Evolutionary conservation across 1,140 invertebrate genomes (phyloP).

Genomic region (Vanessa tameamea): DNA sequence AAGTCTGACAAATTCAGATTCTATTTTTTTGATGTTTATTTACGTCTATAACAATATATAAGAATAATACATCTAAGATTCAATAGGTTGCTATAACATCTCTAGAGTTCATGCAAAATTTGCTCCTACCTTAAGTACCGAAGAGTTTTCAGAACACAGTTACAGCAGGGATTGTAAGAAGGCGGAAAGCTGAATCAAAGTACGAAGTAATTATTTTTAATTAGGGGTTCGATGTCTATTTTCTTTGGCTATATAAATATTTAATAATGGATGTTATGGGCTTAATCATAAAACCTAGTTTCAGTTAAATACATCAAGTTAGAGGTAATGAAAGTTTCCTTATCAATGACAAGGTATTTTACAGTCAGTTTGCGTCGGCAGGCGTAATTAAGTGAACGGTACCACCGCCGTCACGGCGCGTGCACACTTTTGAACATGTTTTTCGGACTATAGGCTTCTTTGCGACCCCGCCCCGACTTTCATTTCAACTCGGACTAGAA

Average conservation of each 20-base stretch:
- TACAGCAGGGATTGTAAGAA: too few relatives aligned
- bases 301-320: neutral
- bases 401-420: constrained; percentile 36
- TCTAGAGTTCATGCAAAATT: too few relatives aligned
- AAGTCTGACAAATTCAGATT: too few relatives aligned
- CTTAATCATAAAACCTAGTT: neutral
- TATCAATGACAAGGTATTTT: constrained; percentile 38
- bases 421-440: constrained; percentile 21
- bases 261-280: neutral
- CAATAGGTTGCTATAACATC: too few relatives aligned
- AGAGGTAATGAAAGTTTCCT: constrained; percentile 6
- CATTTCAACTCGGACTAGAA: constrained; percentile 22
- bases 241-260: neutral
- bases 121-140: too few relatives aligned
- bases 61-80: too few relatives aligned
- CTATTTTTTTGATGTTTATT: too few relatives aligned
- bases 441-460: constrained; percentile 22
- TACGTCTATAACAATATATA: too few relatives aligned
- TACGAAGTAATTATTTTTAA: neutral
- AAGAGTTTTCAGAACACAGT: too few relatives aligned
- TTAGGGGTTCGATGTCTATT: neutral
- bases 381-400: constrained; percentile 41
- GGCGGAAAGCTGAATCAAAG: too few relatives aligned
- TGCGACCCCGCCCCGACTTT: constrained; percentile 25
- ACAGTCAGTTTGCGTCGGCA: constrained; percentile 38